Evolutionary conservation across 2,113 vertebrate species (phyloP).

Genomic region (Myotis lucifugus): DNA sequence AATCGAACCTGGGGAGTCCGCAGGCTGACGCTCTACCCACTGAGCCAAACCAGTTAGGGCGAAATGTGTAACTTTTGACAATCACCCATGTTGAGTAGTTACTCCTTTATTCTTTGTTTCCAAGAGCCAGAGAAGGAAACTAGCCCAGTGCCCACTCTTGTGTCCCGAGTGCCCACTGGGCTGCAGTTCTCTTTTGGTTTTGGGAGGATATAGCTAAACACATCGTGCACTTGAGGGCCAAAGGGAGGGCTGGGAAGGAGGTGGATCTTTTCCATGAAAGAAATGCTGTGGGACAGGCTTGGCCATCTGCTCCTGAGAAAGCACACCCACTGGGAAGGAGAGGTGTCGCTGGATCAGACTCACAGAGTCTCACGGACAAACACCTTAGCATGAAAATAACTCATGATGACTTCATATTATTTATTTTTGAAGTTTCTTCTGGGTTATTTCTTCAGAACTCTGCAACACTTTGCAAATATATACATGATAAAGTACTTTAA

Average conservation of each 20-base stretch:
- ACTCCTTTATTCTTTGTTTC: neutral
- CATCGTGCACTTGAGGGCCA: neutral
- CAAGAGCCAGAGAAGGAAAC: neutral
- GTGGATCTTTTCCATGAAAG: neutral
- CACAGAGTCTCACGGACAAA: neutral
- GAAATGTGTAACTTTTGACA: neutral
- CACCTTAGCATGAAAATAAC: neutral
- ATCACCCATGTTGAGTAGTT: neutral
- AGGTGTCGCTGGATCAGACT: neutral
- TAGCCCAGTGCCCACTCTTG: neutral
- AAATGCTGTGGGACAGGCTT: neutral
- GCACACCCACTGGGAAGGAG: neutral
- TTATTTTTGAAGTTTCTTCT: conserved; percentile 1
- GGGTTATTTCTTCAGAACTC: conserved; percentile 29
- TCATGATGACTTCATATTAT: neutral
- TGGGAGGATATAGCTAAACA: neutral
- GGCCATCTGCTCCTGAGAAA: neutral
- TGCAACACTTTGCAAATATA: neutral
- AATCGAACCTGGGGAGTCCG: too few species aligned
- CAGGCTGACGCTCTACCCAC: too few species aligned
- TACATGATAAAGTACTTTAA: neutral
- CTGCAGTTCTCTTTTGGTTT: neutral
- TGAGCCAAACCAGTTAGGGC: neutral
- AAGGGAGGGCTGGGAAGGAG: neutral
- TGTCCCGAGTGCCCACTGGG: neutral